Evolutionary conservation across 2,888 invertebrate species (phyloP).

Genomic region (Boloria selene): DNA sequence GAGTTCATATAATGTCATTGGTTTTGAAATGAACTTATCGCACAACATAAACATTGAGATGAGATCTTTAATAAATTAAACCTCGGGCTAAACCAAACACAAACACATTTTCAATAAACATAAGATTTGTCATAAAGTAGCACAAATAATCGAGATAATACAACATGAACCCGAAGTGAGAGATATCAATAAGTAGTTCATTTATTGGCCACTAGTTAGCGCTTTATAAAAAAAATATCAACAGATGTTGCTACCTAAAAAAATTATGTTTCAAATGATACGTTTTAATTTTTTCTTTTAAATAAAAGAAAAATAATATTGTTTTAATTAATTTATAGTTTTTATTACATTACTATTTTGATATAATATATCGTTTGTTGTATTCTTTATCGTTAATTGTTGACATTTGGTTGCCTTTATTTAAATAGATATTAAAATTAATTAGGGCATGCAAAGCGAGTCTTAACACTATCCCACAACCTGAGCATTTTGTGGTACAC

Average conservation of each 20-base stretch:
- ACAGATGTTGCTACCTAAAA: constrained; percentile 45
- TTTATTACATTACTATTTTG: too few species aligned
- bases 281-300: neutral
- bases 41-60: constrained; percentile 73
- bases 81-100: constrained; percentile 60
- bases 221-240: constrained; percentile 47
- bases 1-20: constrained; percentile 79
- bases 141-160: constrained; percentile 74
- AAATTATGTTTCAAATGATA: neutral
- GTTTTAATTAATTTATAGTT: too few species aligned
- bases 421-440: too few species aligned
- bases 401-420: too few species aligned
- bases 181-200: constrained; percentile 79
- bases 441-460: too few species aligned
- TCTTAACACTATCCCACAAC: too few species aligned
- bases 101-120: constrained; percentile 69
- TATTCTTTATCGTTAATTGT: too few species aligned
- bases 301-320: neutral
- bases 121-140: constrained; percentile 63
- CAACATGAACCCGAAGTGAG: constrained; percentile 69
- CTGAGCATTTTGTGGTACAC: too few species aligned
- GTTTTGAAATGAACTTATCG: constrained; percentile 73
- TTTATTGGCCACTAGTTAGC: constrained; percentile 69
- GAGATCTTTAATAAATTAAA: constrained; percentile 57
- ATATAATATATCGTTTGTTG: too few species aligned